A percentile compares a stretch with the other conserved stretches of the same genome.
These are phyloP conservation scores for Nysson spinosus DNA, from an alignment of 2,888 invertebrate species.

Conservation along the genomic window DNA sequence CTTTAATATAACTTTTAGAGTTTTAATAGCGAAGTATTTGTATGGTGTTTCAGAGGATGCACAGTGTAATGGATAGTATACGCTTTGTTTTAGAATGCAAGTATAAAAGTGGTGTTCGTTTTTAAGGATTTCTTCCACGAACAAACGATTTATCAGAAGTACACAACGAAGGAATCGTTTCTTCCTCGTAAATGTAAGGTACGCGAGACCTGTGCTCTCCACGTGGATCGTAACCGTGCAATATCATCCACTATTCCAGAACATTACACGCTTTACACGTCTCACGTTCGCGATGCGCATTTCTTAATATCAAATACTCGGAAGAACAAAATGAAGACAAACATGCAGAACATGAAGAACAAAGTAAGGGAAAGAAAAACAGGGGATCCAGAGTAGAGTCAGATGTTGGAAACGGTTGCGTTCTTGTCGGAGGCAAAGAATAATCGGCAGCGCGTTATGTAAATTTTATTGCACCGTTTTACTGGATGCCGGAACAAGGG, in stretches of 20 bases:
- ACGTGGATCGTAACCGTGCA: slow-evolving; percentile 26
- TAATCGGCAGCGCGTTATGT: slow-evolving; percentile 62
- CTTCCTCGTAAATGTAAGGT: slow-evolving; percentile 22
- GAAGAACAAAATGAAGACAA: too few species aligned
- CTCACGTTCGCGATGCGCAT: slow-evolving; percentile 7
- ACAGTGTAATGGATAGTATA: too few species aligned
- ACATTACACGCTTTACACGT: slow-evolving; percentile 39
- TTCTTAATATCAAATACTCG: too few species aligned
- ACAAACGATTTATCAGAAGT: slow-evolving; percentile 27
- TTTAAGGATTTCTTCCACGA: slow-evolving; percentile 24
- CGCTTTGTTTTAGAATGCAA: not conserved
- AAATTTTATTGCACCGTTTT: slow-evolving; percentile 61
- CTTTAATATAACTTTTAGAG: too few species aligned
- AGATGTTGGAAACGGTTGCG: slow-evolving; percentile 11
- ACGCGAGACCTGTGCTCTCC: slow-evolving; percentile 5
- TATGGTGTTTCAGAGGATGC: too few species aligned
- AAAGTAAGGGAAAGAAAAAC: too few species aligned
- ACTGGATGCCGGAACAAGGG: slow-evolving; percentile 60
- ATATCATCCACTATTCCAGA: slow-evolving; percentile 18
- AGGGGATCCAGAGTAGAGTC: too few species aligned
- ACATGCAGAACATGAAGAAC: too few species aligned
- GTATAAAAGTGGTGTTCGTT: not conserved
- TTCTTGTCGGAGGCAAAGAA: slow-evolving; percentile 31
- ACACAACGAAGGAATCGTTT: slow-evolving; percentile 28
- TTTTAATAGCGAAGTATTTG: too few species aligned